Evolutionary conservation across 1,140 invertebrate species (phyloP).

Genomic region (Portunus trituberculatus): DNA sequence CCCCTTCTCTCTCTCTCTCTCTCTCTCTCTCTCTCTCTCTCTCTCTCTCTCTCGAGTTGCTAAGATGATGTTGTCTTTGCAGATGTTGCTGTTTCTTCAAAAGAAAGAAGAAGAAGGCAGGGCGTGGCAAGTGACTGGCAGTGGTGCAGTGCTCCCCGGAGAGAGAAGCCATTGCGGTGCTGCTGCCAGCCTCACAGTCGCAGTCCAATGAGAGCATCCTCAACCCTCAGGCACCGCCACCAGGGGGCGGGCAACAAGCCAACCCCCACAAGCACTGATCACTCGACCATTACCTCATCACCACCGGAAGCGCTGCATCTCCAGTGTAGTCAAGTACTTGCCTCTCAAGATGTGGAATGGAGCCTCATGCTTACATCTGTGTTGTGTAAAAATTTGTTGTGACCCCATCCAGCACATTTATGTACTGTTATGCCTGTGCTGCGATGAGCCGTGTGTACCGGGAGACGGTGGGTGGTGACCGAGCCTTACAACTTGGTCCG

Average conservation of each 20-base stretch:
- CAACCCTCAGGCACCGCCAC: conserved; percentile 79
- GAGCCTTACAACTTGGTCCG: conserved; percentile 24
- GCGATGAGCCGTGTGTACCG: conserved; percentile 32
- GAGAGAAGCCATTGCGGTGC: conserved; percentile 85
- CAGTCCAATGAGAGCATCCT: conserved; percentile 85
- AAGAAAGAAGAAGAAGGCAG: conserved; percentile 96
- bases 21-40: neutral
- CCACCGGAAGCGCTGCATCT: conserved; percentile 68
- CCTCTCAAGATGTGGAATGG: conserved; percentile 52
- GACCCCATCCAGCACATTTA: conserved; percentile 51
- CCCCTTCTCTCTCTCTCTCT: neutral
- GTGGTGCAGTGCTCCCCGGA: conserved; percentile 81
- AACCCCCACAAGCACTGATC: conserved; percentile 71
- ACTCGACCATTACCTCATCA: conserved; percentile 69
- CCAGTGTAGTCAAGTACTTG: conserved; percentile 44
- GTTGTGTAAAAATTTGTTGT: conserved; percentile 66
- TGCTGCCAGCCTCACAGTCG: conserved; percentile 86
- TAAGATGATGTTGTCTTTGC: conserved; percentile 82
- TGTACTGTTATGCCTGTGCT: conserved; percentile 62
- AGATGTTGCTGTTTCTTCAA: conserved; percentile 98
- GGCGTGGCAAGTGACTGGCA: conserved; percentile 80
- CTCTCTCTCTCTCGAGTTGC: neutral
- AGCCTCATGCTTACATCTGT: conserved; percentile 58
- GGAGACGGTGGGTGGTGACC: neutral
- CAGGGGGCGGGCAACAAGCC: conserved; percentile 56